Percentiles rank a stretch among this genome's conserved stretches.
phyloP scores from a whole-genome alignment of 2,113 vertebrate species.

The Pleuronectes platessa region DNA sequence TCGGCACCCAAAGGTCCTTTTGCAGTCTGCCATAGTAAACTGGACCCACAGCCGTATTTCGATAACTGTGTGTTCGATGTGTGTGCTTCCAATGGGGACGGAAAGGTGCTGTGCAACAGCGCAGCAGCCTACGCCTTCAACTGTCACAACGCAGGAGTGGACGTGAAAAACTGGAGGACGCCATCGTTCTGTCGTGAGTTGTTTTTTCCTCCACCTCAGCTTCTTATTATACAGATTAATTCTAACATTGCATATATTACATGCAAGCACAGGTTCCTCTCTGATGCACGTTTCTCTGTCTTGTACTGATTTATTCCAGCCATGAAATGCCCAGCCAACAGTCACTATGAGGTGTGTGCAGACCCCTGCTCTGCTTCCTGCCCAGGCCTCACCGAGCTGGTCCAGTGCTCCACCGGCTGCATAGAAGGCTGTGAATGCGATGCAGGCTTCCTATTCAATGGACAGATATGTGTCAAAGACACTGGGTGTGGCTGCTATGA shows the following conservation, averaged over 20 bases:
- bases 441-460: constrained; percentile 72
- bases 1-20: constrained; percentile 73
- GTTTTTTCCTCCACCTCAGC: background rate
- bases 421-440: constrained; percentile 86
- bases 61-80: constrained; percentile 78
- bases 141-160: constrained; percentile 69
- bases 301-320: constrained; percentile 61
- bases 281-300: background rate
- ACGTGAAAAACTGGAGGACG: constrained; percentile 76
- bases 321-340: constrained; percentile 81
- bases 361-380: constrained; percentile 79
- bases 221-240: background rate
- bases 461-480: constrained; percentile 75
- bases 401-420: constrained; percentile 69
- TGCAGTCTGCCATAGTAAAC: constrained; percentile 67
- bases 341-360: constrained; percentile 83
- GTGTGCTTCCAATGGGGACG: constrained; percentile 73
- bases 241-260: too few species aligned
- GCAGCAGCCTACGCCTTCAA: constrained; percentile 74
- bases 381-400: constrained; percentile 52
- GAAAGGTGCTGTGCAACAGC: constrained; percentile 73
- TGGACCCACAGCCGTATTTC: constrained; percentile 75
- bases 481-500: constrained; percentile 84
- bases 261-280: too few species aligned
- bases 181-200: constrained; percentile 81